A percentile compares a stretch with the other conserved stretches of the same genome.
Evolutionary conservation across 1,140 invertebrate genomes (phyloP).

Genomic region (Drosophila lacteicornis): DNA sequence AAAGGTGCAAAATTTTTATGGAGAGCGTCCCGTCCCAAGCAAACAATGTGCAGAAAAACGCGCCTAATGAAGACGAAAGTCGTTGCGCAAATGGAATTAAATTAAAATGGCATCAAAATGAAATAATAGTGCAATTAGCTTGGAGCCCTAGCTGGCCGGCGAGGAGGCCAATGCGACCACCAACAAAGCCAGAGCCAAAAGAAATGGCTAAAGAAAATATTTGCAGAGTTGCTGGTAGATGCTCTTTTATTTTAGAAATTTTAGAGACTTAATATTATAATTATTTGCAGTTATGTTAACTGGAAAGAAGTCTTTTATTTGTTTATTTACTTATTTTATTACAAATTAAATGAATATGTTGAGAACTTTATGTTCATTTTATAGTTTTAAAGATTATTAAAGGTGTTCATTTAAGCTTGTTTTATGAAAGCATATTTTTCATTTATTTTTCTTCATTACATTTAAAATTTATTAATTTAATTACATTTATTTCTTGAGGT

Average conservation of each 20-base stretch:
- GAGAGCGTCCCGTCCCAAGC: constrained; percentile 41
- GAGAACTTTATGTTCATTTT: no score
- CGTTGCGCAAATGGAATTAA: constrained; percentile 78
- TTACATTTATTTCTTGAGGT: no score
- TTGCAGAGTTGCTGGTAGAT: background rate
- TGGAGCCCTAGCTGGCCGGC: constrained; percentile 26
- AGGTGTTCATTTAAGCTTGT: no score
- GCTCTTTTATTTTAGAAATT: background rate
- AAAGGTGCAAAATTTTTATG: constrained; percentile 73
- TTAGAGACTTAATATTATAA: no score
- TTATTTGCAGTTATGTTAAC: background rate
- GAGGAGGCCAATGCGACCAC: constrained; percentile 39
- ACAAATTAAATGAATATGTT: no score
- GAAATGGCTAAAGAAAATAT: constrained; percentile 12
- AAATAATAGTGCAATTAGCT: constrained; percentile 81
- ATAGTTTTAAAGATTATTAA: no score
- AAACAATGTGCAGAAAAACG: constrained; percentile 48
- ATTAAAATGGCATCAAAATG: constrained; percentile 75
- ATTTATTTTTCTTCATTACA: background rate
- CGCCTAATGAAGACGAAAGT: constrained; percentile 78
- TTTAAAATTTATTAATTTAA: no score
- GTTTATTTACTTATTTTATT: no score
- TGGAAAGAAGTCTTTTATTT: no score
- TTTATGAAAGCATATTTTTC: background rate
- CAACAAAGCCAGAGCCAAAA: constrained; percentile 25